These are phyloP conservation scores for Esox niger DNA, from an alignment of 2,113 vertebrate species.

Conservation along the genomic window DNA sequence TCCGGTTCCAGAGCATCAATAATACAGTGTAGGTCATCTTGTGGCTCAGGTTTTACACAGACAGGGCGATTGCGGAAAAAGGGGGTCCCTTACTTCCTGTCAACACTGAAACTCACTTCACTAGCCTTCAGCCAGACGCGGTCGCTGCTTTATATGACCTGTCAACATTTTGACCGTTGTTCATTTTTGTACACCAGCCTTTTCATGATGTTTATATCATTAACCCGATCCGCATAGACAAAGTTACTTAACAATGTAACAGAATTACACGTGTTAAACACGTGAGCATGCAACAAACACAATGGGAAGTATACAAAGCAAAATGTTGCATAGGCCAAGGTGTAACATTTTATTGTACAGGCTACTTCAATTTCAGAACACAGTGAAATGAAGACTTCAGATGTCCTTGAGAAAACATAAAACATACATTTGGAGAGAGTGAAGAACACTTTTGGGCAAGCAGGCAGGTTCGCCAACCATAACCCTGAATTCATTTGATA, in stretches of 20 bases:
- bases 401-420: neutral
- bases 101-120: constrained; percentile 21
- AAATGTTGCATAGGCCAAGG: neutral
- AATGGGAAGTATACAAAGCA: neutral
- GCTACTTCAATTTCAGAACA: constrained; percentile 1
- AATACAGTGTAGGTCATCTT: constrained; percentile 57
- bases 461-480: no score
- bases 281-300: neutral
- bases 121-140: constrained; percentile 11
- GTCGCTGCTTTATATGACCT: neutral
- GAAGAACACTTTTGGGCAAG: neutral
- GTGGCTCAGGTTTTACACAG: constrained; percentile 51
- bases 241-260: neutral
- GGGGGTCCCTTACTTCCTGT: constrained; percentile 45
- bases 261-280: neutral
- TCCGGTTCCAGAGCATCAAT: constrained; percentile 61
- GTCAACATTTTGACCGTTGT: neutral
- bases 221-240: neutral
- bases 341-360: constrained; percentile 7
- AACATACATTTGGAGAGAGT: neutral
- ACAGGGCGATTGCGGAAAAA: constrained; percentile 36
- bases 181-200: neutral
- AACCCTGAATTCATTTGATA: no score
- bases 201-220: neutral
- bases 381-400: neutral